Conservation (phyloP, 2,888 invertebrate species). For the Leptinotarsa rubiginosa region DNA sequence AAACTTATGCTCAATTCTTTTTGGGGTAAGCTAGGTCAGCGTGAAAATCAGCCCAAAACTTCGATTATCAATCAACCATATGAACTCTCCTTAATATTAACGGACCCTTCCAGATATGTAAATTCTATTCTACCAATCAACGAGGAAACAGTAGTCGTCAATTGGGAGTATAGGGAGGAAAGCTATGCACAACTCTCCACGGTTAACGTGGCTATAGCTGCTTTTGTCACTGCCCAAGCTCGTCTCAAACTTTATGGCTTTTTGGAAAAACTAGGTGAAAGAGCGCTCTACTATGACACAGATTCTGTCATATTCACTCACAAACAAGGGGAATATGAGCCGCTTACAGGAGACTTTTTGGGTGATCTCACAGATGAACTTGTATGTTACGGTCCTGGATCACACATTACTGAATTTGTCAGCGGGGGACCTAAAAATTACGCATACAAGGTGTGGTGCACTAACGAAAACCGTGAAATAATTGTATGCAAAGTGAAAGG, state of each 20-base stretch:
- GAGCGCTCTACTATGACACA: conserved; percentile 60
- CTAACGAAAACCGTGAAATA: not conserved
- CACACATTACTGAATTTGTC: conserved; percentile 56
- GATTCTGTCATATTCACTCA: conserved; percentile 56
- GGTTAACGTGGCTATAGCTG: conserved; percentile 55
- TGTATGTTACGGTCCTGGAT: conserved; percentile 52
- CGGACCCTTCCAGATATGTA: conserved; percentile 12
- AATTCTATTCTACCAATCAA: conserved; percentile 25
- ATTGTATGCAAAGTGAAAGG: conserved; percentile 32
- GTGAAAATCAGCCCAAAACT: conserved; percentile 41
- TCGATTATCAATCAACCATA: conserved; percentile 22
- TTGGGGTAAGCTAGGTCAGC: conserved; percentile 42
- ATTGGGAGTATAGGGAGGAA: conserved; percentile 47
- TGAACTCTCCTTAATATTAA: conserved; percentile 13
- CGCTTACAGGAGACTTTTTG: conserved; percentile 55
- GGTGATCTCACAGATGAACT: conserved; percentile 62
- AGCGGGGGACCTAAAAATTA: conserved; percentile 54
- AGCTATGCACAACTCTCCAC: conserved; percentile 34
- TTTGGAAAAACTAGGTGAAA: conserved; percentile 52
- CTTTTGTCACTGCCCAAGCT: conserved; percentile 40
- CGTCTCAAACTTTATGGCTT: conserved; percentile 41
- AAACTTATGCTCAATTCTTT: conserved; percentile 20
- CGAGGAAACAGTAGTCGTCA: conserved; percentile 45
- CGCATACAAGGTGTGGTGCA: not conserved
- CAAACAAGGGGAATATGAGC: conserved; percentile 49